Base-by-base conservation (phyloP, 2,113 vertebrate species). In the Eira barbara region DNA sequence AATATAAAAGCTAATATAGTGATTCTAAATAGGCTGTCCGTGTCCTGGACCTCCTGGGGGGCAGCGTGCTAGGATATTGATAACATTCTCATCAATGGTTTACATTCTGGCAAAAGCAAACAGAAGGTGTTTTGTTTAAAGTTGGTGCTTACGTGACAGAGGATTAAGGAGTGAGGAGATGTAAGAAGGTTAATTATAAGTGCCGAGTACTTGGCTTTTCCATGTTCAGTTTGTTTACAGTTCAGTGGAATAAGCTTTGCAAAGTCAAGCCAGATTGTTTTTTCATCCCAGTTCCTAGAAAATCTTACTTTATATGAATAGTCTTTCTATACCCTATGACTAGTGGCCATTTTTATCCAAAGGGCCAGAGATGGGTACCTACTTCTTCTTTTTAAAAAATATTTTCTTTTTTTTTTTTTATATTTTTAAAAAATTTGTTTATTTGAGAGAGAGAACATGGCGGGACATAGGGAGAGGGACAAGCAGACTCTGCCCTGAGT, bases 141-240 rank as follows among this genome's bases (percentile, higher is more conserved):
- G 81, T 91, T 34, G 49, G n/a, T 57, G 20, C 59, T 95, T 67
- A 34, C n/a, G 21, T 73, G 42, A 82, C 6, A 34, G 29, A 95
- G n/a, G 57, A 85, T 81, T 45, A 79, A 90, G 86, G 45, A 27
- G 14, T 6, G 27, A 20, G 39, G 34, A 34, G 47, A 67, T 65
- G 4, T 49, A 23, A 83, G 73, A 52, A 86, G 92, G 88, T 74
- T 95, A 78, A 85, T 91, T 89, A 42, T 88, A 71, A 91, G 65
- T 78, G 92, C 65, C 39, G 61, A 90, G 82, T n/a, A 67, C 76
- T 80, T 93, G 57, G 73, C 36, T 89, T 92, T 93, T 61, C 84
- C 63, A 52, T 81, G 49, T 93, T 92, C 71, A 29, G 29, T 82
- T 88, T 90, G 84, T 94, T 96, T 97, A 88, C 57, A 74, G 31